Conservation (phyloP, 2,888 invertebrate genomes). For the Plemyria rubiginata region DNA sequence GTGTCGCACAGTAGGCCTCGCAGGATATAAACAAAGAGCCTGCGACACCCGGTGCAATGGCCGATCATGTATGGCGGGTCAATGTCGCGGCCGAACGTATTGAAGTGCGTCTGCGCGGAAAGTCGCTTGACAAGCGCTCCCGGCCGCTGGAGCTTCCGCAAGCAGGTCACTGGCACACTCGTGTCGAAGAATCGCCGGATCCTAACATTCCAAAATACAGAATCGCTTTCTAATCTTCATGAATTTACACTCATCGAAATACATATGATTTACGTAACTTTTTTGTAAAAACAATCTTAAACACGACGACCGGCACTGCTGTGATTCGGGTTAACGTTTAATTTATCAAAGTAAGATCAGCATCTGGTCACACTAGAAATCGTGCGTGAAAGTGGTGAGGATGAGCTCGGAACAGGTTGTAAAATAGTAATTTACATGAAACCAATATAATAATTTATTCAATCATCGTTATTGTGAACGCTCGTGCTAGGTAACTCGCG, state of each 20-base stretch:
- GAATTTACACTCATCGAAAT: conserved; percentile 35
- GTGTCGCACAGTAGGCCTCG: conserved; percentile 55
- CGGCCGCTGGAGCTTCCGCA: conserved; percentile 64
- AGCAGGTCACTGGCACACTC: conserved; percentile 71
- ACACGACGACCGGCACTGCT: conserved; percentile 13
- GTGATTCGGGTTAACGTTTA: conserved; percentile 34
- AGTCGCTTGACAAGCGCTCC: conserved; percentile 65
- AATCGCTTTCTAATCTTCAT: conserved; percentile 47
- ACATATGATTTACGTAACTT: conserved; percentile 35
- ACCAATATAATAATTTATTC: conserved; percentile 50
- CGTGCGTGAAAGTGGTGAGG: conserved; percentile 72
- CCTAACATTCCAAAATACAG: conserved; percentile 35
- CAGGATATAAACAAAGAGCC: conserved; percentile 83
- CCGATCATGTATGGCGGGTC: conserved; percentile 80
- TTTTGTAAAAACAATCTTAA: conserved; percentile 33
- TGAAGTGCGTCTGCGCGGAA: conserved; percentile 71
- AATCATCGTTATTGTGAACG: conserved; percentile 45
- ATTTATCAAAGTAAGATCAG: conserved; percentile 57
- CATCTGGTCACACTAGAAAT: conserved; percentile 67
- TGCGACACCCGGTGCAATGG: conserved; percentile 81
- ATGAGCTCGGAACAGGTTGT: conserved; percentile 66
- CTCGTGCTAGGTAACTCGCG: conserved; percentile 41
- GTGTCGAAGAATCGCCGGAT: conserved; percentile 40
- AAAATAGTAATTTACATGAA: conserved; percentile 68
- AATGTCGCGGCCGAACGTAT: conserved; percentile 80